Evolutionary conservation across 2,797 vertebrate species (phyloP).

Genomic region (Xerus rutilus): DNA sequence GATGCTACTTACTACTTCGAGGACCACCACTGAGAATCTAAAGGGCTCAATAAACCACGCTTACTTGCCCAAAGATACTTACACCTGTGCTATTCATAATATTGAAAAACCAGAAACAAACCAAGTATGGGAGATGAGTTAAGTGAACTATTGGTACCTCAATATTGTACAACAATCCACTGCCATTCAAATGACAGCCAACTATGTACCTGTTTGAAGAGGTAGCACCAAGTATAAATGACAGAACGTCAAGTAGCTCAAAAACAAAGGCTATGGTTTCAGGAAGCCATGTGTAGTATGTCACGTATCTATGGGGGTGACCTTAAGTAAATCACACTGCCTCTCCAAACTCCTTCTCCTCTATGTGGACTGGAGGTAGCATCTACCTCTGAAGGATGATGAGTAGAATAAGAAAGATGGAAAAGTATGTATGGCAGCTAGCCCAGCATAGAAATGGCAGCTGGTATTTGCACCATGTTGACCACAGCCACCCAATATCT

Average conservation of each 20-base stretch:
- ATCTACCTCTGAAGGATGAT: not conserved
- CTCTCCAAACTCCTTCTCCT: not conserved
- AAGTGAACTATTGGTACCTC: slow-evolving; percentile 23
- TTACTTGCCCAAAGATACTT: slow-evolving; percentile 40
- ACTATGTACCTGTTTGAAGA: not conserved
- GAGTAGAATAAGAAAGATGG: slow-evolving; percentile 8
- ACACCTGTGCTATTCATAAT: not conserved
- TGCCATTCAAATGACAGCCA: slow-evolving; percentile 42
- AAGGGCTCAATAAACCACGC: not conserved
- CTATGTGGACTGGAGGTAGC: not conserved
- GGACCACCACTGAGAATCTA: not conserved
- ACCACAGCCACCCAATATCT: slow-evolving; percentile 46
- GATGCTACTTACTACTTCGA: not conserved
- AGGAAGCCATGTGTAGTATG: not conserved
- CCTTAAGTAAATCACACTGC: not conserved
- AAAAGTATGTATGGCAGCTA: slow-evolving; percentile 31
- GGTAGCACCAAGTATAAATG: slow-evolving; percentile 29
- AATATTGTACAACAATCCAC: not conserved
- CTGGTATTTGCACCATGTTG: slow-evolving; percentile 27
- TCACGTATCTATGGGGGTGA: not conserved
- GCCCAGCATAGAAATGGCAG: not conserved
- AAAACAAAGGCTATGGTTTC: not conserved
- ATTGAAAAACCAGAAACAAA: slow-evolving; percentile 54
- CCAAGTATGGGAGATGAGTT: not conserved
- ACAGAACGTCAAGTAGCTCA: slow-evolving; percentile 10